Evolutionary conservation across 35 echinoderm and acorn worm genomes (phyloP).

Genomic region (Diadema setosum): DNA sequence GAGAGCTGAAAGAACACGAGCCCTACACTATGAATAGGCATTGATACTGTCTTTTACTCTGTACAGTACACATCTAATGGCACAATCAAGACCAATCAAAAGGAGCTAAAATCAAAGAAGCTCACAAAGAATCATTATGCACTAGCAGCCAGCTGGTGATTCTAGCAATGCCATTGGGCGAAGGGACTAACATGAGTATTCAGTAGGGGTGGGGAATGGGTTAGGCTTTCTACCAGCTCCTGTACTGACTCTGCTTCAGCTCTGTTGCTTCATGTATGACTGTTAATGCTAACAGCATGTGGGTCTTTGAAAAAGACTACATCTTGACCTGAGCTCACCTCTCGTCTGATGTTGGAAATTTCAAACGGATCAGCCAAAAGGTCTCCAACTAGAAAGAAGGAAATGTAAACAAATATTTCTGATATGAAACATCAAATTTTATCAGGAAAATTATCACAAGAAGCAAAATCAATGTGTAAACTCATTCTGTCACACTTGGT

Average conservation of each 20-base stretch:
- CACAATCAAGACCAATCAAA: no score
- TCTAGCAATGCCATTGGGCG: background rate
- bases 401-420: background rate
- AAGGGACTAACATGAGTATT: background rate
- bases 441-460: no score
- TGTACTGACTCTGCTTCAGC: background rate
- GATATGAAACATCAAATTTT: no score
- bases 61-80: no score
- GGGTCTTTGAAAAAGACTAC: background rate
- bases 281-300: background rate
- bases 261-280: background rate
- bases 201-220: background rate
- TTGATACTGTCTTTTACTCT: no score
- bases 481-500: no score
- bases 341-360: slow-evolving; percentile 92
- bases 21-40: no score
- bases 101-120: no score
- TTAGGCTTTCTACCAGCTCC: background rate
- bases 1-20: no score
- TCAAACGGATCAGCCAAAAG: slow-evolving; percentile 88
- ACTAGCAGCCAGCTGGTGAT: no score
- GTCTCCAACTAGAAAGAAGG: slow-evolving; percentile 59
- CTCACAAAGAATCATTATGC: no score
- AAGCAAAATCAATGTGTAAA: no score
- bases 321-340: slow-evolving; percentile 41